These are phyloP conservation scores for Pectinophora gossypiella DNA, from an alignment of 1,140 invertebrate genomes.

Conservation along the genomic window DNA sequence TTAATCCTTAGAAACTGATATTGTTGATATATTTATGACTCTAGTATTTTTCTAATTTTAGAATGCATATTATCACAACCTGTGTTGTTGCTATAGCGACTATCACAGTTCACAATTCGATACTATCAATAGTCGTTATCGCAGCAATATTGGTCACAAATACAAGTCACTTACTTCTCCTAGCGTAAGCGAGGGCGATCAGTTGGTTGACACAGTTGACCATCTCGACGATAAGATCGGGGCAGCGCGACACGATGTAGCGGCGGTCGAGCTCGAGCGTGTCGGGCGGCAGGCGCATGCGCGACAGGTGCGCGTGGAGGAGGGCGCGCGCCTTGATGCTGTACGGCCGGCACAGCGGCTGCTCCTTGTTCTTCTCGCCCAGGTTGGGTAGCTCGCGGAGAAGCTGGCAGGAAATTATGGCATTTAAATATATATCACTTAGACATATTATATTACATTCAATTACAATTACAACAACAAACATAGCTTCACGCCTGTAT, in stretches of 20 bases:
- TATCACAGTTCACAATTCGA: too few species aligned
- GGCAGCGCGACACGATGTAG: conserved; percentile 94
- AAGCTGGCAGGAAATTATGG: conserved; percentile 78
- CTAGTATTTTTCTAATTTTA: too few species aligned
- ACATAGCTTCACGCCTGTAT: too few species aligned
- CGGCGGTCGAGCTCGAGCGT: conserved; percentile 91
- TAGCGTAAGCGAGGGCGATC: conserved; percentile 92
- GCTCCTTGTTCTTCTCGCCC: conserved; percentile 96
- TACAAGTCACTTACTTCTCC: too few species aligned
- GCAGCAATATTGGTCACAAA: too few species aligned
- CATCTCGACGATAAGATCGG: conserved; percentile 98
- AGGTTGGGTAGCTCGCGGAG: conserved; percentile 94
- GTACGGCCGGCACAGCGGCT: conserved; percentile 94
- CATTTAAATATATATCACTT: neutral
- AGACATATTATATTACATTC: too few species aligned
- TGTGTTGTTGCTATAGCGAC: too few species aligned
- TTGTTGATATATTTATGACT: too few species aligned
- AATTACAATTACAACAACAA: too few species aligned
- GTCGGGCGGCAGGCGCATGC: conserved; percentile 86
- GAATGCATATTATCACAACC: too few species aligned
- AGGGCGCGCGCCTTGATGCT: conserved; percentile 97
- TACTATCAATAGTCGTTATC: too few species aligned
- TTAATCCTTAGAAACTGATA: too few species aligned
- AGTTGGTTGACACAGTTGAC: conserved; percentile 96
- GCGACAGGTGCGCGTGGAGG: conserved; percentile 94